These are phyloP conservation scores for Tichodroma muraria DNA, from an alignment of 2,113 vertebrate genomes.

Conservation along the genomic window DNA sequence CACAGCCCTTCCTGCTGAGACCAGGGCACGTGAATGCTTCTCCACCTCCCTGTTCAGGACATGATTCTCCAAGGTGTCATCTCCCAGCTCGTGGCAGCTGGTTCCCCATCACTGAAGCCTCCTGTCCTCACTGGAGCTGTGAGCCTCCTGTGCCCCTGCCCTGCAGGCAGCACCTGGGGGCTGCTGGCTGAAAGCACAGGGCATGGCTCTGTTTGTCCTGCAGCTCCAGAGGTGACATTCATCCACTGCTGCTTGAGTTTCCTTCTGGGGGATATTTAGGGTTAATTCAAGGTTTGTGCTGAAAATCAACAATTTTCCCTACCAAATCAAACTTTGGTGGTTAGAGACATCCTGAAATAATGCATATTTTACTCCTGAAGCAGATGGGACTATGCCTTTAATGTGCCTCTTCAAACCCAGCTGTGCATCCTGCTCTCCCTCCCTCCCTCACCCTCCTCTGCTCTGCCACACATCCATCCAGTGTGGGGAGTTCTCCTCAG, in stretches of 20 bases:
- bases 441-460: not conserved
- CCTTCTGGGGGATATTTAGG: not conserved
- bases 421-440: not conserved
- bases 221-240: not conserved
- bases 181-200: not conserved
- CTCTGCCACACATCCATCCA: not conserved
- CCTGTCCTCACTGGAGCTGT: fast-evolving
- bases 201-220: not conserved
- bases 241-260: not conserved
- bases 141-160: not conserved
- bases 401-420: not conserved
- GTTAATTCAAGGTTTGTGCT: not conserved
- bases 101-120: not conserved
- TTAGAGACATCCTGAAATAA: not conserved
- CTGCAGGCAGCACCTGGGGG: not conserved
- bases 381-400: not conserved
- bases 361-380: not conserved
- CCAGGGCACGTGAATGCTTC: fast-evolving
- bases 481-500: not conserved
- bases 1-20: not conserved
- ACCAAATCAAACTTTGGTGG: not conserved
- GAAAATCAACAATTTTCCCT: not conserved
- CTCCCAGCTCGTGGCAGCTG: not conserved
- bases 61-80: not conserved
- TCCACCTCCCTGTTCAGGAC: not conserved